Evolutionary conservation across 2,797 vertebrate species (phyloP), one percentile per base, ranked within the genome.

Genomic region (Distichodus sexfasciatus): DNA sequence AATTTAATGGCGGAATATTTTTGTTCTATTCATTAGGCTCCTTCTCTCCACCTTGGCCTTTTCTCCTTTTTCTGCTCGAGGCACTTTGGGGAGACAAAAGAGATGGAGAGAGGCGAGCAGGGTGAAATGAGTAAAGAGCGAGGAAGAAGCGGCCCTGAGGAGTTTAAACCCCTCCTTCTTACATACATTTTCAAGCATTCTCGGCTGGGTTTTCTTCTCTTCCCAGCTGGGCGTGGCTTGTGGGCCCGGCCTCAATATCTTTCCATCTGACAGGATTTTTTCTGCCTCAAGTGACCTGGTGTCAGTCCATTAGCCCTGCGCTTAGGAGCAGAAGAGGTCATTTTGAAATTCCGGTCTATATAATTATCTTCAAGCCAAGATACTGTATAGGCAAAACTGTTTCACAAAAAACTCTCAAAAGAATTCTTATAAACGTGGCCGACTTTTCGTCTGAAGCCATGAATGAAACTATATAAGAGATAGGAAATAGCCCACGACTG

Each of bases 151-250:
- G 7, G 63, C 57, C 23, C 36, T 23, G 23, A 54, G 40, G 21
- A 31, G 40, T 47, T 43, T 47, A 67, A 73, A 72, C 31, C 23
- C n/a, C 6, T n/a, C n/a, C 1, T 54, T 47, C 4, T 5, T 43
- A 67, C 43, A 61, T 41, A 54, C 26, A 38, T 58, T 40, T 14
- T 58, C 35, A 35, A 40, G 15, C 21, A 26, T 3, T 38, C 6
- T 10, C 51, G 21, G 19, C 19, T 11, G n/a, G 4, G 17, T 33
- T 23, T 36, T 40, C 35, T 40, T 40, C 12, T 36, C 11, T 23
- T 40, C 29, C 26, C 12, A 58, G 12, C 55, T 26, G 7, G 8
- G n/a, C n/a, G n/a, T n/a, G 36, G 21, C n/a, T 17, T 26, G 26
- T 10, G 17, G 29, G 53, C 38, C 6, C 19, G 36, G 5, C 53